A percentile compares a stretch with the other conserved stretches of the same genome.
phyloP scores from a whole-genome alignment of 2,888 invertebrate species.

The Andrena chrysosceles region DNA sequence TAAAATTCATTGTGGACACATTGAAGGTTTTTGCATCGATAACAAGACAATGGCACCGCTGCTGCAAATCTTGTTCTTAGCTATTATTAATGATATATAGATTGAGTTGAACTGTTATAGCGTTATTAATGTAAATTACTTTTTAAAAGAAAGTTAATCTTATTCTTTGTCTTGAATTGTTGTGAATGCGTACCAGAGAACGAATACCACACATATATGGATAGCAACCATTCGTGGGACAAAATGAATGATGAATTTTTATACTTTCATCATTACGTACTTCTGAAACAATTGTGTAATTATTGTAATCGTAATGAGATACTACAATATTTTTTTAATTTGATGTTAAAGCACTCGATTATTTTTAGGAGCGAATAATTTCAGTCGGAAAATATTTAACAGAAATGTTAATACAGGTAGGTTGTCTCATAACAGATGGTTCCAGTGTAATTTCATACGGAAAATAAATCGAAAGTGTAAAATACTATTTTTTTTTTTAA shows the following conservation, averaged over 20 bases:
- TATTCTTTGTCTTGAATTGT: slow-evolving; percentile 28
- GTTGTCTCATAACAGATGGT: no score
- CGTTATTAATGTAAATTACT: slow-evolving; percentile 47
- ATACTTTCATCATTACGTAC: slow-evolving; percentile 18
- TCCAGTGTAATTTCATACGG: no score
- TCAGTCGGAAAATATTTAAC: slow-evolving; percentile 3
- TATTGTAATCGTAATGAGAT: slow-evolving; percentile 22
- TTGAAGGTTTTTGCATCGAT: slow-evolving; percentile 10
- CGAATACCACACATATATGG: slow-evolving; percentile 15
- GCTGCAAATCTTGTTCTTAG: slow-evolving; percentile 36
- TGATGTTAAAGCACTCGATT: background rate
- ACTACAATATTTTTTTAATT: slow-evolving; percentile 42
- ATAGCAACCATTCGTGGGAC: slow-evolving; percentile 9
- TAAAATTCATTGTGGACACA: slow-evolving; percentile 20
- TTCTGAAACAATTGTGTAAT: slow-evolving; percentile 27
- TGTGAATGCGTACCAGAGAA: slow-evolving; percentile 12
- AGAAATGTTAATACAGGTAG: slow-evolving; percentile 33
- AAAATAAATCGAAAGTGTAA: no score
- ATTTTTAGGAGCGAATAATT: no score
- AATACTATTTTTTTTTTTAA: no score
- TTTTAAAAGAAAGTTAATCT: slow-evolving; percentile 31
- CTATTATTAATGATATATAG: slow-evolving; percentile 29
- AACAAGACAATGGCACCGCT: slow-evolving; percentile 17
- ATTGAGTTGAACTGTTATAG: slow-evolving; percentile 45
- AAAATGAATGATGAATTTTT: slow-evolving; percentile 20